These are phyloP conservation scores for Lethrus apterus DNA, from an alignment of 1,140 invertebrate species.

Conservation along the genomic window DNA sequence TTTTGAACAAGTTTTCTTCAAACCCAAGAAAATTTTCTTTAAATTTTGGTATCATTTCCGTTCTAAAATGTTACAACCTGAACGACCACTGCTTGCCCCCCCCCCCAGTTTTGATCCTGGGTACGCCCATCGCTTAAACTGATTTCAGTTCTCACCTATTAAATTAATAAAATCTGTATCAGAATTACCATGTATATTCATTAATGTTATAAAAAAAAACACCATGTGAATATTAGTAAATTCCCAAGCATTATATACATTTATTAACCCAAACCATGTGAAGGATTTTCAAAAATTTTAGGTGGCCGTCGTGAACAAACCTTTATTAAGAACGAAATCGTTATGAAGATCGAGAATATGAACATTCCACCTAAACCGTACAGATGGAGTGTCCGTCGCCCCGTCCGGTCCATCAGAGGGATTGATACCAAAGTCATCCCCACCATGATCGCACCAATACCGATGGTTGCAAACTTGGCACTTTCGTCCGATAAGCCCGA, in stretches of 20 bases:
- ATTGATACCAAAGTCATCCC: slow-evolving; percentile 93
- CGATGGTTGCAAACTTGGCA: slow-evolving; percentile 89
- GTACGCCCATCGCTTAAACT: too few relatives aligned
- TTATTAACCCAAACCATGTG: not conserved
- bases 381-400: slow-evolving; percentile 87
- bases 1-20: too few relatives aligned
- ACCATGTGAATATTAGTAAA: not conserved
- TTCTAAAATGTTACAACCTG: too few relatives aligned
- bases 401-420: slow-evolving; percentile 92
- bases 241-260: too few relatives aligned
- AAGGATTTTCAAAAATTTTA: not conserved
- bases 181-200: not conserved
- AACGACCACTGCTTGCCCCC: too few relatives aligned
- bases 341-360: slow-evolving; percentile 95
- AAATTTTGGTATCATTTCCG: too few relatives aligned
- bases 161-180: not conserved
- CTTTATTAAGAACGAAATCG: slow-evolving; percentile 56
- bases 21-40: too few relatives aligned
- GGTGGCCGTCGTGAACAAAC: slow-evolving; percentile 28
- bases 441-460: slow-evolving; percentile 95
- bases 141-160: not conserved
- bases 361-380: slow-evolving; percentile 95
- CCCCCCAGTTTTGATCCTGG: too few relatives aligned
- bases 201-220: not conserved
- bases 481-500: slow-evolving; percentile 80